Evolutionary conservation across 2,888 invertebrate genomes (phyloP), one percentile per base, ranked within the genome.

Genomic region (Teinopalpus imperialis): DNA sequence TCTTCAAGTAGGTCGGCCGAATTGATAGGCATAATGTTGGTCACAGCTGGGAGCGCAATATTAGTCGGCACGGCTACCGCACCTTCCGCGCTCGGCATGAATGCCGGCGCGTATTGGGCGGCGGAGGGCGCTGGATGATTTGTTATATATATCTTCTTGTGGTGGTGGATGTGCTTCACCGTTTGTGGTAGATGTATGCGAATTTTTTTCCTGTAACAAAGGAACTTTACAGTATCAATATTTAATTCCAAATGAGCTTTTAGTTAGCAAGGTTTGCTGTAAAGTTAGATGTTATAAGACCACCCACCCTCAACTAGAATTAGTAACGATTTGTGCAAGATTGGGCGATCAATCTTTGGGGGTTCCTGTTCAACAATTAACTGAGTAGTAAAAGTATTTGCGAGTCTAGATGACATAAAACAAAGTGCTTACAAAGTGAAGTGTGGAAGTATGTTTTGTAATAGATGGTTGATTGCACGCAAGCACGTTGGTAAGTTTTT

Each of bases 181-280:
- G 86, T 86, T 75, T 89, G 88, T 63, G 89, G 89, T 75, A 89
- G 83, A 76, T 89, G 89, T 70, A 89, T 89, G 70, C 88, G 88
- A 68, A 89, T 89, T 74, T 89, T 89, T 77, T 89, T 89, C 72
- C 89, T 89, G 86, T 41, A 88, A 88, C 83, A 86, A 86, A 59
- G 72, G 54, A 65, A 66, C 73, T 70, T 66, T 67, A 69, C 10
- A 12, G 12, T 37, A 1, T 37, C 10, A 24, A 26, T 7, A 23
- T 8, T 29, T 30, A 39, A 23, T 3, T 12, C 2, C n/a, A 36
- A 24, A 16, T 24, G 14, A 7, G 30, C 14, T n/a, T 4, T 16
- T 3, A 4, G 16, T 16, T 16, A 16, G 2, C 16, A 4, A 3
- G 16, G 16, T 16, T 16, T 16, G 16, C 16, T 3, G 4, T 16